Evolutionary conservation across 2,113 vertebrate species (phyloP).

Genomic region (Azemiops feae): DNA sequence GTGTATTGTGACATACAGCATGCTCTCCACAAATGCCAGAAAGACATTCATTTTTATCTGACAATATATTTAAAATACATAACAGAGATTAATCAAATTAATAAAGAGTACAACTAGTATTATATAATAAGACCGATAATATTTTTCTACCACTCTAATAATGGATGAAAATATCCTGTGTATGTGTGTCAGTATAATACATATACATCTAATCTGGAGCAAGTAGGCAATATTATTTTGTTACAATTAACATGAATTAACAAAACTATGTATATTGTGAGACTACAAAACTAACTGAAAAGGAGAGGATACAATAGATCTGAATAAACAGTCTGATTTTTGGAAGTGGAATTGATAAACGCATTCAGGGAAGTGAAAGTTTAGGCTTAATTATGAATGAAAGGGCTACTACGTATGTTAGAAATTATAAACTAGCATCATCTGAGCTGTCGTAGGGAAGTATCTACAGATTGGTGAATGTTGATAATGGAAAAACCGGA

Average conservation of each 20-base stretch:
- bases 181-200: not conserved
- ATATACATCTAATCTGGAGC: not conserved
- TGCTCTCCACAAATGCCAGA: conserved; percentile 90
- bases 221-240: not conserved
- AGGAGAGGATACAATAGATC: not conserved
- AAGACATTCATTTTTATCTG: conserved; percentile 95
- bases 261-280: not conserved
- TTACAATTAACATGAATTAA: not conserved
- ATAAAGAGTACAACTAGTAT: not conserved
- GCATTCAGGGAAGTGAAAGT: not conserved
- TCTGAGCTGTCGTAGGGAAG: not conserved
- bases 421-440: not conserved
- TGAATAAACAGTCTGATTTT: not conserved
- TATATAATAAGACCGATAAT: not conserved
- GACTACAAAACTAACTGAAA: not conserved
- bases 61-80: conserved; percentile 38
- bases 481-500: not conserved
- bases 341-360: not conserved
- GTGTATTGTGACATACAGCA: conserved; percentile 87
- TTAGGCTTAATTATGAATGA: not conserved
- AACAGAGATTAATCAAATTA: conserved; percentile 13
- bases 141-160: not conserved
- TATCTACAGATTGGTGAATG: not conserved
- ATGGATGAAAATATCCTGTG: not conserved
- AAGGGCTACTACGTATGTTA: not conserved